A percentile compares a stretch with the other conserved stretches of the same genome.
These are phyloP conservation scores for Lissonota sp. DNA, from an alignment of 2,888 invertebrate genomes.

Conservation along the genomic window DNA sequence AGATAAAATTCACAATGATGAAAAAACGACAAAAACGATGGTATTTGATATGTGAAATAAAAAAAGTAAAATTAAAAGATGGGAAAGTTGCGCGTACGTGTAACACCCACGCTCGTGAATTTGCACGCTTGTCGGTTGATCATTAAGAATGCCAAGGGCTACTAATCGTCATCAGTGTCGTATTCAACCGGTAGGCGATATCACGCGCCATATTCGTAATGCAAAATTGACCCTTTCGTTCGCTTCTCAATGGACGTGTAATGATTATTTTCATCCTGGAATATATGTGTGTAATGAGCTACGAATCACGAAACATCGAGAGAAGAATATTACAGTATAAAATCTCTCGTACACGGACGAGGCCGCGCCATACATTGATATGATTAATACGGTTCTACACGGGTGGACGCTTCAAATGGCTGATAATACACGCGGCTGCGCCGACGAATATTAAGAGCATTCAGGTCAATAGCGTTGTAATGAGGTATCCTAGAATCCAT, in stretches of 20 bases:
- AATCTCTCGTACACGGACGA: too few relatives aligned
- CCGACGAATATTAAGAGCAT: slow-evolving; percentile 78
- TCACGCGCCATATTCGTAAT: slow-evolving; percentile 68
- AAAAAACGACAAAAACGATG: too few relatives aligned
- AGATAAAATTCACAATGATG: too few relatives aligned
- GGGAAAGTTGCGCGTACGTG: neutral
- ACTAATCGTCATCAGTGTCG: slow-evolving; percentile 80
- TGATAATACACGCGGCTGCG: slow-evolving; percentile 64
- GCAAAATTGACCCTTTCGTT: slow-evolving; percentile 75
- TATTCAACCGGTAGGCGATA: slow-evolving; percentile 74
- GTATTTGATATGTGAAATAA: too few relatives aligned
- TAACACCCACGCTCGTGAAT: slow-evolving; percentile 28
- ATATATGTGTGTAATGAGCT: slow-evolving; percentile 72
- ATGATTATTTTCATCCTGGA: slow-evolving; percentile 79
- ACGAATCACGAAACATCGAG: slow-evolving; percentile 66
- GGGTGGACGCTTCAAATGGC: slow-evolving; percentile 27
- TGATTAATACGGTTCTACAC: slow-evolving; percentile 15
- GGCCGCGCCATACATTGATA: slow-evolving; percentile 2
- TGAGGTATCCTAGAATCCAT: slow-evolving; percentile 75
- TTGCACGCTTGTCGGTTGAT: slow-evolving; percentile 51
- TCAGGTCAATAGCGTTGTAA: slow-evolving; percentile 79
- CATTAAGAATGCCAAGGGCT: slow-evolving; percentile 75
- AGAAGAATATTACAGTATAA: slow-evolving; percentile 34
- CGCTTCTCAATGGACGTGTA: slow-evolving; percentile 76
- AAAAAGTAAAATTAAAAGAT: too few relatives aligned